Base-by-base conservation (phyloP, 2,113 vertebrate species). In the Thunnus maccoyii region DNA sequence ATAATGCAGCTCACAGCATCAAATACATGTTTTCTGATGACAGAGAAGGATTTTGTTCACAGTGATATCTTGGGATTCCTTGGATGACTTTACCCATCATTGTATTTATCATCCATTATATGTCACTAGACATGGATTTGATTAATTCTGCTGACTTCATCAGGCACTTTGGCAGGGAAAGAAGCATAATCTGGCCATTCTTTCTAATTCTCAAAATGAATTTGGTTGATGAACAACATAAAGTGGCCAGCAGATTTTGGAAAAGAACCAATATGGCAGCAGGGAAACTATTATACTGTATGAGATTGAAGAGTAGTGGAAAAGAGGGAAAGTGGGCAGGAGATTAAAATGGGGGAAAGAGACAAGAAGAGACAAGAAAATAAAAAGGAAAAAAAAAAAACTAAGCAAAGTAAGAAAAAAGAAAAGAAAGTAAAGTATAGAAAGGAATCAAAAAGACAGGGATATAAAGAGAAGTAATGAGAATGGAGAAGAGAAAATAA, bases 401-500 rank as follows among this genome's bases (percentile, higher is more conserved):
- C 27, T 30, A 30, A 30, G 2, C 27, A 30, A 30, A 30, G 27
- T 30, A 30, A 3, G 32, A 22, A 0, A 55, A 15, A 32, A 0
- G 0, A 32, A 48, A 25, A 3, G 2, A 6, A 4, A 5, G 32
- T 32, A 13, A 44, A 68, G 3, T 50, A 41, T 0, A 47, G 48
- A 57, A n/a, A 14, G 32, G 3, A 32, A 72, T 46, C 15, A 3
- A 16, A 68, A n/a, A 41, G 14, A 47, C 0, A 1, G 7, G 18
- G 14, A 66, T 67, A 2, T 9, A 81, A 68, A 13, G 44, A 32
- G 8, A 74, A 30, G 22, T 16, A 44, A 41, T 69, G 30, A 16
- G 61, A 70, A 61, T 22, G 2, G 11, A 70, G 47, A 50, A 18
- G 51, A 46, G 41, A 41, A 61, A 69, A 60, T n/a, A 15, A 68